Conservation (phyloP, 2,888 invertebrate species). For the Cheilosia impressa region DNA sequence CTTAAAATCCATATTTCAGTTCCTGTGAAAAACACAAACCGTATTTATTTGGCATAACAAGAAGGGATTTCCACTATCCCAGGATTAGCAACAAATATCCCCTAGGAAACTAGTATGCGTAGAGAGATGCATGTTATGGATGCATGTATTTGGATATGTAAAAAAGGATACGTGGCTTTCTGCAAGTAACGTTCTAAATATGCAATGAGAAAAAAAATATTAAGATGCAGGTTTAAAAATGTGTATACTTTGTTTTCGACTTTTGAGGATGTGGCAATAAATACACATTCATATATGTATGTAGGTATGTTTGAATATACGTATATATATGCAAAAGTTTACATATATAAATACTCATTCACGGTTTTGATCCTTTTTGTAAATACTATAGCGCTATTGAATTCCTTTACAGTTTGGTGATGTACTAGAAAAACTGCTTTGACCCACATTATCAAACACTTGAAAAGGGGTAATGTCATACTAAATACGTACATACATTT, state of each 20-base stretch:
- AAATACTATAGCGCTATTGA: too few relatives aligned
- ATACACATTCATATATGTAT: background rate
- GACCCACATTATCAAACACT: too few relatives aligned
- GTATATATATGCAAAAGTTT: background rate
- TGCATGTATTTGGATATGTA: slow-evolving; percentile 3
- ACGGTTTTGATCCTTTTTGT: too few relatives aligned
- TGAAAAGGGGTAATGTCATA: too few relatives aligned
- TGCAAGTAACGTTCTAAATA: slow-evolving; percentile 24
- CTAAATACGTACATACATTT: too few relatives aligned
- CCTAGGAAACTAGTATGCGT: background rate
- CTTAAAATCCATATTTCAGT: slow-evolving; percentile 41
- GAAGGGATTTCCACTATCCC: slow-evolving; percentile 25
- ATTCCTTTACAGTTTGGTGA: too few relatives aligned
- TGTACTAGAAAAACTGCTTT: too few relatives aligned
- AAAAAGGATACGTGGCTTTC: background rate
- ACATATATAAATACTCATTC: too few relatives aligned
- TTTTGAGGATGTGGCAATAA: background rate
- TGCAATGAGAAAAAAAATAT: slow-evolving; percentile 25
- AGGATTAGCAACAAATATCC: slow-evolving; percentile 18
- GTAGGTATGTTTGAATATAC: background rate
- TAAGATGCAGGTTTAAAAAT: slow-evolving; percentile 4
- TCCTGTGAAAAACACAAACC: slow-evolving; percentile 37
- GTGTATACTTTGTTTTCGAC: background rate
- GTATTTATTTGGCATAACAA: slow-evolving; percentile 25
- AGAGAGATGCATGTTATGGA: background rate